phyloP scores from a whole-genome alignment of 2,797 vertebrate species.

The Karalla daura region DNA sequence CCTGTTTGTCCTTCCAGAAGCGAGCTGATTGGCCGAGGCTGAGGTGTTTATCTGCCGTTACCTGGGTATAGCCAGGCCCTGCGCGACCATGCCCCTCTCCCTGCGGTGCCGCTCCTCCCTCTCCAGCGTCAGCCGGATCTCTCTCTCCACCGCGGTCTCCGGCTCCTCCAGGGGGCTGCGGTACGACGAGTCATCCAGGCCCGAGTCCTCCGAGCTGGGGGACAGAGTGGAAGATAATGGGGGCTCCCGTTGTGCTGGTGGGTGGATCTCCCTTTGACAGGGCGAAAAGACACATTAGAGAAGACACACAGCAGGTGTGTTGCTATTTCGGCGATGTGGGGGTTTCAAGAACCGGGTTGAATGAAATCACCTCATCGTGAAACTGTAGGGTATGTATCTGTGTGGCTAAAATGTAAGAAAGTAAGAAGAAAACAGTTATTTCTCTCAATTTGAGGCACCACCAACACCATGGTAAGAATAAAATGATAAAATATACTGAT shows the following conservation, averaged over 20 bases:
- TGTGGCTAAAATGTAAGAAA: no score
- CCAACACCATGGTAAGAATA: no score
- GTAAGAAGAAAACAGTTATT: no score
- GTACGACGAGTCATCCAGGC: constrained; percentile 68
- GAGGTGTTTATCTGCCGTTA: constrained; percentile 2
- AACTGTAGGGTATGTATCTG: no score
- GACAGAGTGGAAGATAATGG: constrained; percentile 62
- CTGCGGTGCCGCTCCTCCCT: constrained; percentile 74
- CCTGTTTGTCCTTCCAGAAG: background rate
- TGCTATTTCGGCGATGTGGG: background rate
- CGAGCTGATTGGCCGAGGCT: background rate
- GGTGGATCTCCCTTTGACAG: constrained; percentile 56
- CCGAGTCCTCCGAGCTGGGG: constrained; percentile 76
- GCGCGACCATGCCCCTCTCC: constrained; percentile 69
- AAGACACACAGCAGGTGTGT: background rate
- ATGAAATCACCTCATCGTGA: no score
- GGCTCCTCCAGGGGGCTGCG: constrained; percentile 67
- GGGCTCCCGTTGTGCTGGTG: constrained; percentile 48
- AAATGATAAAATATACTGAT: no score
- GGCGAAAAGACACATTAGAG: constrained; percentile 11
- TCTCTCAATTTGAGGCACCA: no score
- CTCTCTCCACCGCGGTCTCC: constrained; percentile 75
- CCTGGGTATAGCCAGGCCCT: constrained; percentile 59
- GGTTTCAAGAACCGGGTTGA: no score
- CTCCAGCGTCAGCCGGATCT: constrained; percentile 77